Percentiles rank a stretch among this genome's conserved stretches.
Evolutionary conservation across 2,888 invertebrate species (phyloP).

Genomic region (Caenorhabditis panamensis): DNA sequence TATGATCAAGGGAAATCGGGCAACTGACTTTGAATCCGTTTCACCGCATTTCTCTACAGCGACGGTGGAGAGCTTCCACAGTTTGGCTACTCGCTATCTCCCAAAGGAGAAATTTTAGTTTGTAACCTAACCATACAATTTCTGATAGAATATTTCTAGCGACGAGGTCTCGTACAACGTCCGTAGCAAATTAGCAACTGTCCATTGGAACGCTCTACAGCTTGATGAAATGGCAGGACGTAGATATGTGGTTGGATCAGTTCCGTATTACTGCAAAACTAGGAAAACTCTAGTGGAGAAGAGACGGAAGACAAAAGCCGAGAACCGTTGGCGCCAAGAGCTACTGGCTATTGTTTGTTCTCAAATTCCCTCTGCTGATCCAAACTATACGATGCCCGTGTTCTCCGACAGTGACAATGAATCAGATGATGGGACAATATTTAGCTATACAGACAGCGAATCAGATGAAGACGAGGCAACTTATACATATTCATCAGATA

Average conservation of each 20-base stretch:
- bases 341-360: too few relatives aligned
- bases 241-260: not conserved
- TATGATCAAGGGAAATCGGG: not conserved
- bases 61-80: not conserved
- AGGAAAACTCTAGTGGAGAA: not conserved
- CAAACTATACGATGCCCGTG: too few relatives aligned
- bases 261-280: conserved; percentile 6
- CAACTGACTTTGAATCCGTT: not conserved
- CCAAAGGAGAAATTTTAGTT: conserved; percentile 18
- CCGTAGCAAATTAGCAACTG: not conserved
- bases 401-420: too few relatives aligned
- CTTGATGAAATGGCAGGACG: not conserved
- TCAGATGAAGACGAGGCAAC: too few relatives aligned
- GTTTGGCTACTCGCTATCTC: not conserved
- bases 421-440: too few relatives aligned
- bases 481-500: too few relatives aligned
- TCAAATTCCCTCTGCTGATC: too few relatives aligned
- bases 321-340: not conserved
- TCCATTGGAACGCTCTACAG: conserved; percentile 1
- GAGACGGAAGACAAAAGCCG: not conserved
- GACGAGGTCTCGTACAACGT: not conserved
- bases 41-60: conserved; percentile 4
- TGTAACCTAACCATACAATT: not conserved
- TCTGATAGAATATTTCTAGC: not conserved
- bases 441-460: too few relatives aligned